A percentile compares a stretch with the other conserved stretches of the same genome.
phyloP scores from a whole-genome alignment of 2,888 invertebrate species.

The Adela reaumurella region DNA sequence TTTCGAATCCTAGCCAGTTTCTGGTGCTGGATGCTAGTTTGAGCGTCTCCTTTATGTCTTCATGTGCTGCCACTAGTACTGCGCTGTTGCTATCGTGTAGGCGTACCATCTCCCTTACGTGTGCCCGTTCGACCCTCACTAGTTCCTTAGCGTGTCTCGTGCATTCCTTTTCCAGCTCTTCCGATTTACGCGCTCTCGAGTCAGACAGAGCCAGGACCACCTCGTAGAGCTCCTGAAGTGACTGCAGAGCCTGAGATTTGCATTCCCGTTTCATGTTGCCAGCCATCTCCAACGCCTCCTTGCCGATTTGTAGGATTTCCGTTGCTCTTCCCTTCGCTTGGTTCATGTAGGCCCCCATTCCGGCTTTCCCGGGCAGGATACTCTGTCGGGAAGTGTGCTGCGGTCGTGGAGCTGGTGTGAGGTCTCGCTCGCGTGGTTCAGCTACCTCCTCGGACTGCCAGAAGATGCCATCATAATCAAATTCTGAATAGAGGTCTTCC shows the following conservation, averaged over 20 bases:
- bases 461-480: too few relatives aligned
- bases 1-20: too few relatives aligned
- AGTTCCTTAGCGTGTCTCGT: constrained; percentile 7
- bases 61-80: too few relatives aligned
- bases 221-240: constrained; percentile 12
- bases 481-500: too few relatives aligned
- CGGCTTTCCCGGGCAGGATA: neutral
- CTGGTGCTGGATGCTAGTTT: too few relatives aligned
- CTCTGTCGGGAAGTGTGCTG: too few relatives aligned
- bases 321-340: constrained; percentile 10
- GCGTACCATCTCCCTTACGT: constrained; percentile 3
- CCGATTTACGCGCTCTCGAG: constrained; percentile 9
- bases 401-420: too few relatives aligned
- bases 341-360: constrained; percentile 10
- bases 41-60: too few relatives aligned
- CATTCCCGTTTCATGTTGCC: constrained; percentile 13
- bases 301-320: constrained; percentile 8
- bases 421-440: too few relatives aligned
- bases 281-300: constrained; percentile 10
- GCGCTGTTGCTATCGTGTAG: too few relatives aligned
- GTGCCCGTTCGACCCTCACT: constrained; percentile 7
- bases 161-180: constrained; percentile 11
- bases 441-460: too few relatives aligned
- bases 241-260: constrained; percentile 8
- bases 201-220: constrained; percentile 11